phyloP scores from a whole-genome alignment of 2,888 invertebrate genomes.

The Rhamnusium bicolor region DNA sequence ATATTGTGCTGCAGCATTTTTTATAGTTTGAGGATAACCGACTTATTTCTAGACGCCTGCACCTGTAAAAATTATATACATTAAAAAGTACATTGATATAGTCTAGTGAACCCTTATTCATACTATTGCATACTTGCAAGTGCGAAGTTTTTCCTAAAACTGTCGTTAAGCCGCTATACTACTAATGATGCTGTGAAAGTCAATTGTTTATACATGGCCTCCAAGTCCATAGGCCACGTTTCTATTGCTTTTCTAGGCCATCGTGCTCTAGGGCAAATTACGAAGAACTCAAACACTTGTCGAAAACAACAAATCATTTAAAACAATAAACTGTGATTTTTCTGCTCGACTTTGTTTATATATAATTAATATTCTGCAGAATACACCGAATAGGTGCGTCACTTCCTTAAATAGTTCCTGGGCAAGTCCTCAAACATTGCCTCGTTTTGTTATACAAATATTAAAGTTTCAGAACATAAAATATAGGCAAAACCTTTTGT shows the following conservation, averaged over 20 bases:
- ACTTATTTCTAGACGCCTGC: no score
- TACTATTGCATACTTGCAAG: no score
- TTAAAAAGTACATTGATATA: no score
- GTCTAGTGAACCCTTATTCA: no score
- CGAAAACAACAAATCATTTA: not conserved
- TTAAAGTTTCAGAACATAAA: slow-evolving; percentile 21
- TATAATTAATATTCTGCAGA: not conserved
- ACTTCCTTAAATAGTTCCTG: not conserved
- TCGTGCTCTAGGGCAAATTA: not conserved
- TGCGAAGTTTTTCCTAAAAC: no score
- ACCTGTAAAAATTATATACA: no score
- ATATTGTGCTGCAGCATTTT: no score
- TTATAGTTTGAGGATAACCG: no score
- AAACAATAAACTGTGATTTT: not conserved
- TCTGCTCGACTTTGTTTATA: not conserved
- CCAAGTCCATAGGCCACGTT: slow-evolving; percentile 10
- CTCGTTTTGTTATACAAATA: slow-evolving; percentile 9
- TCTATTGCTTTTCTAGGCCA: slow-evolving; percentile 5
- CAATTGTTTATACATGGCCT: not conserved
- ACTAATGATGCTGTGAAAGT: slow-evolving; percentile 19
- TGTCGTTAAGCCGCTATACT: no score
- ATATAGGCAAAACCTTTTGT: not conserved
- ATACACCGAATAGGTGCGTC: not conserved
- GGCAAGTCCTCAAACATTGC: not conserved
- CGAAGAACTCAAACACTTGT: not conserved